Evolutionary conservation across 2,888 invertebrate genomes (phyloP).

Genomic region (Cistogaster globosa): DNA sequence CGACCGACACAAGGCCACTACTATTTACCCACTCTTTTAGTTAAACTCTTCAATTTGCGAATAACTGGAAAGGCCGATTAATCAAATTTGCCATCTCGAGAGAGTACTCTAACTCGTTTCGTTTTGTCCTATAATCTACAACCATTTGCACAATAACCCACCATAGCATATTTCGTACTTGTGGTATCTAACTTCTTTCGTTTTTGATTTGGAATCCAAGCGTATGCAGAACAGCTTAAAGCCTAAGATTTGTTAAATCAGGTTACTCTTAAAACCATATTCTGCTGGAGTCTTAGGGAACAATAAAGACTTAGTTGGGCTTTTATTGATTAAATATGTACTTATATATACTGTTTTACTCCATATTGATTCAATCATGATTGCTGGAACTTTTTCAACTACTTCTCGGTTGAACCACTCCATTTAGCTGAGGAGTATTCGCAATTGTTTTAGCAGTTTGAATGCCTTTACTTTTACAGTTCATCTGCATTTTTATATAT

Average conservation of each 20-base stretch:
- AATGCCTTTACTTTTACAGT: constrained; percentile 75
- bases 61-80: constrained; percentile 29
- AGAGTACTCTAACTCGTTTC: background rate
- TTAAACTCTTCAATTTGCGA: too few relatives aligned
- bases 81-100: constrained; percentile 38
- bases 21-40: too few relatives aligned
- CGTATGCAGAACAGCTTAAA: constrained; percentile 70
- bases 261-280: too few relatives aligned
- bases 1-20: too few relatives aligned
- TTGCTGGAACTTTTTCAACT: constrained; percentile 46
- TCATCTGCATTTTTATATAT: constrained; percentile 61
- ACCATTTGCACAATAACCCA: constrained; percentile 68
- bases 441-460: constrained; percentile 54
- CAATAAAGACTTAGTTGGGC: too few relatives aligned
- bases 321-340: too few relatives aligned
- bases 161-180: constrained; percentile 53
- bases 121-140: constrained; percentile 54
- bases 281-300: too few relatives aligned
- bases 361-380: constrained; percentile 51
- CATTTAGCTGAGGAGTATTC: constrained; percentile 62
- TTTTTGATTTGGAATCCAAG: too few relatives aligned
- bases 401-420: constrained; percentile 34
- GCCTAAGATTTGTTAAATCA: constrained; percentile 50
- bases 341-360: constrained; percentile 38
- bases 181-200: constrained; percentile 70